phyloP scores from a whole-genome alignment of 2,113 vertebrate genomes.

The Phyllostomus discolor region DNA sequence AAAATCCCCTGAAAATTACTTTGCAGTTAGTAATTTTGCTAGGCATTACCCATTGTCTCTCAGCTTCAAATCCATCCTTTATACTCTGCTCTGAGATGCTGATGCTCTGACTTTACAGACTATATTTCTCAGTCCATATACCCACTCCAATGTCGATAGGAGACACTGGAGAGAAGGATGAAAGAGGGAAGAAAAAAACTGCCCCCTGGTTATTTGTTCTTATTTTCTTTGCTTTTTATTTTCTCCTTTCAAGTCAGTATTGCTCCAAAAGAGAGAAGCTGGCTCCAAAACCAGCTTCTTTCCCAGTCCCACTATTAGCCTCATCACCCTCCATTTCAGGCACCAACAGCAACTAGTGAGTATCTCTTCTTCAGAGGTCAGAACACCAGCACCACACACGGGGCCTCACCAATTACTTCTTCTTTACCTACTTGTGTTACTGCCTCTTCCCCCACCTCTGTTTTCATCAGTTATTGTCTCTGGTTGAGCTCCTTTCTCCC shows the following conservation, averaged over 20 bases:
- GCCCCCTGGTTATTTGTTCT: neutral
- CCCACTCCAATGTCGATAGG: rapidly evolving
- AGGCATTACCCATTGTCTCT: neutral
- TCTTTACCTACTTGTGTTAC: too few relatives aligned
- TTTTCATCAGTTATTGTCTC: neutral
- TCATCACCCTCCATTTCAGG: neutral
- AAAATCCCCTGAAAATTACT: neutral
- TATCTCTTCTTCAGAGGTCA: neutral
- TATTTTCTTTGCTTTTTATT: neutral
- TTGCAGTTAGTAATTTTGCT: neutral
- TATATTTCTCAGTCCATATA: neutral
- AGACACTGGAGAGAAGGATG: rapidly evolving
- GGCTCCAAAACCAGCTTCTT: neutral
- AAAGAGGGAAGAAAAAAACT: neutral
- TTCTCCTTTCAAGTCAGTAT: neutral
- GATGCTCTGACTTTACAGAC: neutral
- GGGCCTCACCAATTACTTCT: rapidly evolving
- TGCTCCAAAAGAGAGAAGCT: neutral
- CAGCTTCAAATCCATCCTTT: neutral
- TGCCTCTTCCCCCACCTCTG: neutral
- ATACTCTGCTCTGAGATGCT: neutral
- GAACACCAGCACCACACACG: rapidly evolving
- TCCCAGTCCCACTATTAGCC: neutral
- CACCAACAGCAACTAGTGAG: neutral
- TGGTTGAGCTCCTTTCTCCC: neutral